A percentile compares a stretch with the other conserved stretches of the same genome.
Evolutionary conservation across 2,113 vertebrate genomes (phyloP).

Genomic region (Clinocottus analis): DNA sequence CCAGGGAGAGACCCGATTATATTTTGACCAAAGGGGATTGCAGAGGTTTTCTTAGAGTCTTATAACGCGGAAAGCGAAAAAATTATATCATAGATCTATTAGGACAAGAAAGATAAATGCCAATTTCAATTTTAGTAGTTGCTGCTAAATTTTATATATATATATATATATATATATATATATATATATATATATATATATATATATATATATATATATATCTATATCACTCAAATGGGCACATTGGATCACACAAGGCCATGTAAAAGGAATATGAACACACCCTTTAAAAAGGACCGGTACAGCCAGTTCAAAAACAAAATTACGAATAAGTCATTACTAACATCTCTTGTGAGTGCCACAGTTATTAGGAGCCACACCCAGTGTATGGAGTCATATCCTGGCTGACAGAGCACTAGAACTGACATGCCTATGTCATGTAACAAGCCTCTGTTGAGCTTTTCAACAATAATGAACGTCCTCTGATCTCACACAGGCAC

Average conservation of each 20-base stretch:
- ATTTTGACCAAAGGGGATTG: neutral
- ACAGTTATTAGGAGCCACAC: constrained; percentile 1
- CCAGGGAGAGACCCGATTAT: neutral
- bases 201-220: too few species aligned
- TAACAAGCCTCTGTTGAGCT: constrained; percentile 6
- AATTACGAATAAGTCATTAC: neutral
- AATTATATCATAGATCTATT: neutral
- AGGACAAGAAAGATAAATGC: neutral
- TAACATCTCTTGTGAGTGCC: neutral
- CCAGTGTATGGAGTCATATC: constrained; percentile 28
- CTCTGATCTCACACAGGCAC: constrained; percentile 10
- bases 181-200: too few species aligned
- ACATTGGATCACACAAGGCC: neutral
- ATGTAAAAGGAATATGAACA: neutral
- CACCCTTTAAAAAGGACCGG: neutral
- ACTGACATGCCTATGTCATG: neutral
- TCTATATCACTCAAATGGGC: neutral
- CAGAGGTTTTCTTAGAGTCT: constrained; percentile 3
- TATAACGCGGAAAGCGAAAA: constrained; percentile 10
- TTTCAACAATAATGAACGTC: constrained; percentile 30
- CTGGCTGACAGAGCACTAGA: neutral
- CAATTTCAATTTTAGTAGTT: neutral
- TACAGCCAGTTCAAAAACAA: neutral
- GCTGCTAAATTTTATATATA: too few species aligned
- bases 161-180: too few species aligned